Base-by-base conservation (phyloP, 2,888 invertebrate genomes). In the Nomada lathburiana region DNA sequence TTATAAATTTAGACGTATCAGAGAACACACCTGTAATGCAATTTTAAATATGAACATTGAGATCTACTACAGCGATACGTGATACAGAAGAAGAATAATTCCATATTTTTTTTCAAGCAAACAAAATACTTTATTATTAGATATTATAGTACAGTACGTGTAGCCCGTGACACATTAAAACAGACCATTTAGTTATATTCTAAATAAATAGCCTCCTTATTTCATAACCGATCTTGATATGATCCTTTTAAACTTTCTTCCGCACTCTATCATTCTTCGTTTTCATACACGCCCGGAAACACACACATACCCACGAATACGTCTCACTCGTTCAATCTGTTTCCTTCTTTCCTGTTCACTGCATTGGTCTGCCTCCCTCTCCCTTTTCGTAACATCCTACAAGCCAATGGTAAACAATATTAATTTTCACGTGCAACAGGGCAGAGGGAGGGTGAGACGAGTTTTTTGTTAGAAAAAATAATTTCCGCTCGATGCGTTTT, bases 81-180 rank as follows among this genome's bases (percentile, higher is more conserved):
- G 47, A 47, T 47, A 9, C 42, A 62, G n/a, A 47, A 42, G 26
- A 23, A n/a, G 10, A 36, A 47, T 13, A n/a, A 36, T 18, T 50
- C 10, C 18, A 36, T 1, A 20, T 18, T 52, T 11, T 23, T 67
- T 75, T 89, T 92, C 93, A 93, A 94, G 94, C 94, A 93, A 94
- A 93, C 93, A 93, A 94, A 94, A 94, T 94, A 94, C 91, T 94
- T 94, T 94, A 94, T 94, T 94, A 92, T 93, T 92, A 93, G 90
- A 93, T 93, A 94, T 93, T 93, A 93, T 93, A 93, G 92, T 94
- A 93, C 93, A 93, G 89, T 93, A 93, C 93, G 93, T 92, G 93
- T 93, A 93, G 93, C 93, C 94, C 93, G 93, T 94, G 93, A 93
- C 93, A 94, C 93, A 93, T 93, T 92, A 92, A 93, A 93, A 93